These are phyloP conservation scores for Solea solea DNA, from an alignment of 2,113 vertebrate species.

Conservation along the genomic window DNA sequence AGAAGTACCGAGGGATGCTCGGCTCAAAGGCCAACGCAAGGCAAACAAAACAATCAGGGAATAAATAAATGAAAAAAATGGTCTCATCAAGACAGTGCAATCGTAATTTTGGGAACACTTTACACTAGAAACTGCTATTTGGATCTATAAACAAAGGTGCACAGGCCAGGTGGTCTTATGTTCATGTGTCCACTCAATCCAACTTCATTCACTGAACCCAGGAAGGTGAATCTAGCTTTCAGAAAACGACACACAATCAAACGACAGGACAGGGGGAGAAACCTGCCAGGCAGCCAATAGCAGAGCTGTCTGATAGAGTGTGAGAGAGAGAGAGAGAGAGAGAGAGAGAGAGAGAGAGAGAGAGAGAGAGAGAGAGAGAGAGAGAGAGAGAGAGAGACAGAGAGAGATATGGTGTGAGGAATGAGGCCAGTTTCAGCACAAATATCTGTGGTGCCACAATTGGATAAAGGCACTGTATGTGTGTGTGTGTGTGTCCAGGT, in stretches of 20 bases:
- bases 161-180: slow-evolving; percentile 10
- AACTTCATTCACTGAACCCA: slow-evolving; percentile 7
- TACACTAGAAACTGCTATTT: neutral
- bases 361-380: neutral
- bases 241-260: slow-evolving; percentile 31
- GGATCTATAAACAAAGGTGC: neutral
- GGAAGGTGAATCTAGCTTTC: slow-evolving; percentile 20
- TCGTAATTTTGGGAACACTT: no score
- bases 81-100: neutral
- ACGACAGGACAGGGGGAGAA: slow-evolving; percentile 11
- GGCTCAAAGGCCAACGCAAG: slow-evolving; percentile 3
- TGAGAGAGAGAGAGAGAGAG: neutral
- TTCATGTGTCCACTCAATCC: slow-evolving; percentile 9
- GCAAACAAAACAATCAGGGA: neutral
- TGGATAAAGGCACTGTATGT: neutral
- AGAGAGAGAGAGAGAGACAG: no score
- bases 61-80: slow-evolving; percentile 9
- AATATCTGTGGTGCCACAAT: slow-evolving; percentile 11
- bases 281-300: slow-evolving; percentile 9
- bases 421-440: slow-evolving; percentile 4
- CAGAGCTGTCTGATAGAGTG: slow-evolving; percentile 1
- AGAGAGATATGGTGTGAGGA: slow-evolving; percentile 2
- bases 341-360: neutral
- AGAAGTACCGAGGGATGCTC: slow-evolving; percentile 4
- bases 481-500: neutral